Evolutionary conservation across 2,797 vertebrate species (phyloP).

Genomic region (Sebastolobus altivelis): DNA sequence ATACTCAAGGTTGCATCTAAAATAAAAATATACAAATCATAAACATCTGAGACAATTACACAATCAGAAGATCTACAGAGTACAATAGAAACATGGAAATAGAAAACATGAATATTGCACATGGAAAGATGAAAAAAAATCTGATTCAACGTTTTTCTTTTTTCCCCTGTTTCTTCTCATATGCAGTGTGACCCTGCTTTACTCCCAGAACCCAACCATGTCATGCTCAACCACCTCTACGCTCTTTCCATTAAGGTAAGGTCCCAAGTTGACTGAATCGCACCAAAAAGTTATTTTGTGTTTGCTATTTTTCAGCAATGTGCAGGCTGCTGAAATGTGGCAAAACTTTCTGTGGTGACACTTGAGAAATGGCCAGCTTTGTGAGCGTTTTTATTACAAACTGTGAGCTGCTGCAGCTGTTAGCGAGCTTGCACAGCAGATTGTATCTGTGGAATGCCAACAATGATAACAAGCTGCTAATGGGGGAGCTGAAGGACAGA

Average conservation of each 20-base stretch:
- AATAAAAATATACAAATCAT: not conserved
- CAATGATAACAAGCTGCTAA: constrained; percentile 45
- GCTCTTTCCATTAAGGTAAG: constrained; percentile 98
- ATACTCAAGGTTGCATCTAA: not conserved
- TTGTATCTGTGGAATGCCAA: constrained; percentile 19
- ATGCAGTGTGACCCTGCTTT: constrained; percentile 96
- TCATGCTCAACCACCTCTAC: constrained; percentile 98
- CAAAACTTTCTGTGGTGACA: constrained; percentile 5
- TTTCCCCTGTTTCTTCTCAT: constrained; percentile 18
- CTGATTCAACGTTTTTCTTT: not conserved
- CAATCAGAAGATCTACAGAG: not conserved
- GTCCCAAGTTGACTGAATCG: not conserved
- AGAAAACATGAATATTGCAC: not conserved
- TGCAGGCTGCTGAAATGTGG: constrained; percentile 1
- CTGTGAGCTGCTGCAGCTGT: constrained; percentile 16
- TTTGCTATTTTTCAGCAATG: not conserved
- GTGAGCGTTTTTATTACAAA: constrained; percentile 26
- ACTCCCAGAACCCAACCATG: constrained; percentile 97
- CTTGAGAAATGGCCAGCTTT: constrained; percentile 26
- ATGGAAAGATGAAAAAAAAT: not conserved
- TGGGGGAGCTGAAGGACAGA: constrained; percentile 27
- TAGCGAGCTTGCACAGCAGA: constrained; percentile 10
- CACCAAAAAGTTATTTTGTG: not conserved
- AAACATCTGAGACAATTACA: not conserved
- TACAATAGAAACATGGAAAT: not conserved